These are phyloP conservation scores for Acrocyrtus sp. DNA, from an alignment of 2,888 invertebrate genomes.

Conservation along the genomic window DNA sequence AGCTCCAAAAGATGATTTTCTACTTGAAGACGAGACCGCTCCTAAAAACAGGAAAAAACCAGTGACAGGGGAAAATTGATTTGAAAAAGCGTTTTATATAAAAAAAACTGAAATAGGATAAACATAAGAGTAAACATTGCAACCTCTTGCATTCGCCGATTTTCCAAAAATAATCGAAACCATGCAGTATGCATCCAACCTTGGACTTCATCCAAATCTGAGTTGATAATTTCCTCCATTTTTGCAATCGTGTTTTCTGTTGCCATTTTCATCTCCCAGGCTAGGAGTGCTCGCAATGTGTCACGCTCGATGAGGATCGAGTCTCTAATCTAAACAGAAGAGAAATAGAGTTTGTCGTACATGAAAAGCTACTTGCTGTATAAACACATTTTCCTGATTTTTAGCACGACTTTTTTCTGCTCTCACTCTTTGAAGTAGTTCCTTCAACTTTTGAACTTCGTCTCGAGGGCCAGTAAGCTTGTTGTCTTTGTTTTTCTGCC, in stretches of 20 bases:
- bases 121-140: background rate
- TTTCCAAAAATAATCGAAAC: slow-evolving; percentile 59
- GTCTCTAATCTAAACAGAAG: slow-evolving; percentile 50
- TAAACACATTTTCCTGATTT: background rate
- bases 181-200: slow-evolving; percentile 58
- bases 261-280: slow-evolving; percentile 60
- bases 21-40: slow-evolving; percentile 50
- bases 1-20: slow-evolving; percentile 60
- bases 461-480: slow-evolving; percentile 52
- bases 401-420: background rate
- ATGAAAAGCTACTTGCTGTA: too few species aligned
- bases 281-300: slow-evolving; percentile 51
- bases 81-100: background rate
- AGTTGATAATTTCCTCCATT: slow-evolving; percentile 58
- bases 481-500: slow-evolving; percentile 54
- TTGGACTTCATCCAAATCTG: slow-evolving; percentile 58
- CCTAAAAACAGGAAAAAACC: slow-evolving; percentile 42
- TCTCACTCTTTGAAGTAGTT: slow-evolving; percentile 46
- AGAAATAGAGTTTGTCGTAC: too few species aligned
- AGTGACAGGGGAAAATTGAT: background rate
- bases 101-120: background rate
- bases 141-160: slow-evolving; percentile 56
- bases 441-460: slow-evolving; percentile 50
- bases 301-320: slow-evolving; percentile 57
- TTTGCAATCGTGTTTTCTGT: slow-evolving; percentile 53